Conservation (phyloP, 2,113 vertebrate genomes). For the Pygoscelis antarcticus region DNA sequence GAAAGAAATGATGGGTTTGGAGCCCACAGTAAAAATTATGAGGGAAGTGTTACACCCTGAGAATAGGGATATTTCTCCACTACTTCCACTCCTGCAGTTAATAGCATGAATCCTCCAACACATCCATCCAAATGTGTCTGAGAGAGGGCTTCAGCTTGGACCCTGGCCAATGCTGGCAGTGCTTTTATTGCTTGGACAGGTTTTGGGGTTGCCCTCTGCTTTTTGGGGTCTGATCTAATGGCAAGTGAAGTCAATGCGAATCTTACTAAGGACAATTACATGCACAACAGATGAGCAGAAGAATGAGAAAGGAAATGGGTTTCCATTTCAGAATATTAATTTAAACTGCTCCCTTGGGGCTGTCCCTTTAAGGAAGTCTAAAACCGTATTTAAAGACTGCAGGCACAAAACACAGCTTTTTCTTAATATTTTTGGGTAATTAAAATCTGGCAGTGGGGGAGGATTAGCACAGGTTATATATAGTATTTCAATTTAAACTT, state of each 20-base stretch:
- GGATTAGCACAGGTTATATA: neutral
- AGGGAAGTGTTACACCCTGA: neutral
- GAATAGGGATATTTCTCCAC: neutral
- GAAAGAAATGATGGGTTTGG: neutral
- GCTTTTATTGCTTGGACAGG: neutral
- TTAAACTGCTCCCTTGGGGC: neutral
- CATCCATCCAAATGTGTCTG: neutral
- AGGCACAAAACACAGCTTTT: neutral
- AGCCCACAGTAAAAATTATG: neutral
- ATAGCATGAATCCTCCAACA: neutral
- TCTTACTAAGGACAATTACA: neutral
- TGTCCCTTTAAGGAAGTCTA: neutral
- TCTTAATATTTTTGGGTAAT: neutral
- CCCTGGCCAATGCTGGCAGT: neutral
- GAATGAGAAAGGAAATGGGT: neutral
- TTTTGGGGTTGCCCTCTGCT: neutral
- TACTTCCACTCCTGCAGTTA: neutral
- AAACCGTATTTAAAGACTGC: neutral
- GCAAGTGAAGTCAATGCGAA: neutral
- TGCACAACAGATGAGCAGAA: neutral
- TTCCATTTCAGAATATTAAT: neutral
- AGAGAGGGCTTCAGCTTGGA: neutral
- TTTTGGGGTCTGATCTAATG: neutral
- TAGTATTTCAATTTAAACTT: neutral
- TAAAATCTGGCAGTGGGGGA: constrained; percentile 9